Percentiles rank a stretch among this genome's conserved stretches.
Evolutionary conservation across 1,140 invertebrate species (phyloP).

Genomic region (Saccostrea glomerata): DNA sequence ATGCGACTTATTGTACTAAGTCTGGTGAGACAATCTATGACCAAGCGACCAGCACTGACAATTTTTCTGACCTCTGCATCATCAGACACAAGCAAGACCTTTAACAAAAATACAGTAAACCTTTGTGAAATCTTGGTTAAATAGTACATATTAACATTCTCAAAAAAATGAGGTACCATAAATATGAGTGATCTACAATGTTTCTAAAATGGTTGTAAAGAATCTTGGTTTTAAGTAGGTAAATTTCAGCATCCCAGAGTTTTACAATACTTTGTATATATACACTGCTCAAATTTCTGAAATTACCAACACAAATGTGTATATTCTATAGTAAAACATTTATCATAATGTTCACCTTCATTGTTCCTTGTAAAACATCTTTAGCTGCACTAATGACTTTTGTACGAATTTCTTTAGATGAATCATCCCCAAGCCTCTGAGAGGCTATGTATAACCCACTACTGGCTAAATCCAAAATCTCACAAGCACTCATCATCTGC

Average conservation of each 20-base stretch:
- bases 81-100: slow-evolving; percentile 74
- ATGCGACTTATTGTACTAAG: slow-evolving; percentile 59
- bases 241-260: too few species aligned
- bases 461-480: slow-evolving; percentile 67
- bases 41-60: slow-evolving; percentile 52
- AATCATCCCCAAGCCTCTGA: slow-evolving; percentile 62
- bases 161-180: too few species aligned
- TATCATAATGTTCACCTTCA: slow-evolving; percentile 67
- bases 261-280: too few species aligned
- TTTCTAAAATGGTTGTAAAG: too few species aligned
- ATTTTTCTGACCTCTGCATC: slow-evolving; percentile 66
- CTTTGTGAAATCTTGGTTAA: not conserved
- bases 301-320: not conserved
- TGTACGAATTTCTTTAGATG: slow-evolving; percentile 58
- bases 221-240: too few species aligned
- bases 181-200: too few species aligned
- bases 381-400: slow-evolving; percentile 68
- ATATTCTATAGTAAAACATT: not conserved
- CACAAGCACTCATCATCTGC: slow-evolving; percentile 70
- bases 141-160: too few species aligned
- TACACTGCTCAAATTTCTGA: too few species aligned
- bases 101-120: not conserved
- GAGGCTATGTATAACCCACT: slow-evolving; percentile 67
- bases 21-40: slow-evolving; percentile 59
- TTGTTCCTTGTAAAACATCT: slow-evolving; percentile 72